Conservation (phyloP, 2,113 vertebrate species). For the Megaceryle torquata region DNA sequence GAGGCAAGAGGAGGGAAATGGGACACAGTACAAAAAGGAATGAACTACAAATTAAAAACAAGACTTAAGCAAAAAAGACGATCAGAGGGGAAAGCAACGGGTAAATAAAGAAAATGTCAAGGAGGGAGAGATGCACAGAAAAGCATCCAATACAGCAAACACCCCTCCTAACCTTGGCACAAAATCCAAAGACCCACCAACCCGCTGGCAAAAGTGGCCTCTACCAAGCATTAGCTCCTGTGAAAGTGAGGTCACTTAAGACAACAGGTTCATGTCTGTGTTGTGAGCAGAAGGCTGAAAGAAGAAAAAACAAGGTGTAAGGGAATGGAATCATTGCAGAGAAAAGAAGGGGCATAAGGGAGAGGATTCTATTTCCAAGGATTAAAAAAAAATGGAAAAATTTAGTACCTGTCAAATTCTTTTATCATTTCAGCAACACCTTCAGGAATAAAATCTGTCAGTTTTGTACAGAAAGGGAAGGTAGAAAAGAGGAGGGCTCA, state of each 20-base stretch:
- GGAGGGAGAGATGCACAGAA: rapidly evolving
- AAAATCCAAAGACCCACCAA: background rate
- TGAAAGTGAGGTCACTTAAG: background rate
- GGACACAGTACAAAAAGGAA: background rate
- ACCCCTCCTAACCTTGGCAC: background rate
- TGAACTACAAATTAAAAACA: background rate
- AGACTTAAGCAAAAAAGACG: background rate
- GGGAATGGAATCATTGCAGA: background rate
- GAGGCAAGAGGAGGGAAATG: background rate
- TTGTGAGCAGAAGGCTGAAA: background rate
- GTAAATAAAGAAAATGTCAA: background rate
- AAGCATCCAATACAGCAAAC: background rate
- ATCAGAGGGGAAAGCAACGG: background rate
- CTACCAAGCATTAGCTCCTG: background rate
- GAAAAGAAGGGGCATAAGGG: background rate
- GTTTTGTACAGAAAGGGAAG: background rate
- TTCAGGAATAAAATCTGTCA: background rate
- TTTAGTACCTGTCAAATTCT: background rate
- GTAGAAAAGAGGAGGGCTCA: background rate
- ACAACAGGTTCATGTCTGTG: background rate
- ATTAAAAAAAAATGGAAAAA: background rate
- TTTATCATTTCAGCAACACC: background rate
- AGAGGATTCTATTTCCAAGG: background rate
- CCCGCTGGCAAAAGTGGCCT: background rate
- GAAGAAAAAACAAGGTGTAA: background rate